These are phyloP conservation scores for Lithophane leautieri DNA, from an alignment of 2,888 invertebrate species.

Conservation along the genomic window DNA sequence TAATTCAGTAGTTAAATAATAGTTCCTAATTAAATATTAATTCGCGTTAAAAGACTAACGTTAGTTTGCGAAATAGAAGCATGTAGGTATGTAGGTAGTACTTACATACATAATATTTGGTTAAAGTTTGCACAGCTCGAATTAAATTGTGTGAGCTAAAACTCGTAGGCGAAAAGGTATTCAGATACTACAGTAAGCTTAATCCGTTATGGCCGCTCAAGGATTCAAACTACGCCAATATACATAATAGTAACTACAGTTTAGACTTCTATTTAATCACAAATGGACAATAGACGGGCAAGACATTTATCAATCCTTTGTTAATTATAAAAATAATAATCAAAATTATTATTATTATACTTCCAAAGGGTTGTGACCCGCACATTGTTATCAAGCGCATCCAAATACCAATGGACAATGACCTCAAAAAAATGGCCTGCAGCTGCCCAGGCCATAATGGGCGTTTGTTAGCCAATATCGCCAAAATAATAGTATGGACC, in stretches of 20 bases:
- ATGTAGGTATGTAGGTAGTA: background rate
- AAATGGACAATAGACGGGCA: constrained; percentile 25
- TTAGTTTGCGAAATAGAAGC: constrained; percentile 5
- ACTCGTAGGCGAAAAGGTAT: constrained; percentile 49
- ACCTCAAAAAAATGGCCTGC: constrained; percentile 77
- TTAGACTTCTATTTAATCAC: constrained; percentile 35
- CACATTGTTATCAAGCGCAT: constrained; percentile 75
- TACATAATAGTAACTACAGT: constrained; percentile 16
- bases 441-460: constrained; percentile 85
- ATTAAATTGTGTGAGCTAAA: constrained; percentile 27
- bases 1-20: background rate
- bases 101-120: constrained; percentile 13
- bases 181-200: constrained; percentile 24
- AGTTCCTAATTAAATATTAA: background rate
- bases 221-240: constrained; percentile 21
- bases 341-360: constrained; percentile 42
- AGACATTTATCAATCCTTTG: constrained; percentile 37
- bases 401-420: constrained; percentile 86
- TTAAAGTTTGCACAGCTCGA: constrained; percentile 21
- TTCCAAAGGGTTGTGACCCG: constrained; percentile 78
- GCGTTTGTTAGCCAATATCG: constrained; percentile 84
- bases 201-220: constrained; percentile 32
- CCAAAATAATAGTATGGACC: constrained; percentile 84
- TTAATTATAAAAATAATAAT: constrained; percentile 56
- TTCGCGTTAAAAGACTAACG: background rate